Evolutionary conservation across 2,888 invertebrate genomes (phyloP), one percentile per base, ranked within the genome.

Genomic region (Prostheceraeus crozeri): DNA sequence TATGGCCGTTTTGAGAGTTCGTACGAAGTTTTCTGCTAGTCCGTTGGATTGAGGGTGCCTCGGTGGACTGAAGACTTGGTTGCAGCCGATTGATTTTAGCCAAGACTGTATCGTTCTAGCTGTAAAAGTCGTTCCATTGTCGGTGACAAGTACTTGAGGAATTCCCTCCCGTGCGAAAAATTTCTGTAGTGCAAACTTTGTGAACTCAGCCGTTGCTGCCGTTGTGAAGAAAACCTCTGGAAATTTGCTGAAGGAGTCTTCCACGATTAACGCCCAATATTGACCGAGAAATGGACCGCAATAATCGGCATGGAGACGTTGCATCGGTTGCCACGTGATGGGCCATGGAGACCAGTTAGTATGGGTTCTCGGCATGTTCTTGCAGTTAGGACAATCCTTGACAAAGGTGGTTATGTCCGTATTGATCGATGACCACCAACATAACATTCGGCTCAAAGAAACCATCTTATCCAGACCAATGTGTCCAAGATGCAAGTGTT

Each of bases 221-320:
- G 40, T 40, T 40, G 40, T 40, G 14, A 40, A 40, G n/a, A 40
- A 40, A 16, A 40, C 40, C 19, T 40, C 40, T 40, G 40, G 40
- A 14, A 14, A 40, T 40, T 40, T 40, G 40, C 14, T 16, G 19
- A 16, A 40, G 6, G 40, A 40, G 19, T 40, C 40, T 40, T 16
- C n/a, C 19, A 40, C 40, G 14, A 40, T 19, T 40, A 40, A 40
- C 14, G 40, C 40, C 40, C 40, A 40, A 40, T 40, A 40, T 19
- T 40, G n/a, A 6, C 40, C 6, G n/a, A 40, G 14, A n/a, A 40
- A 40, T 8, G 40, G 14, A 14, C 40, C 40, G 19, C n/a, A 40
- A 4, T 40, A 40, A 19, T 40, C 40, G 19, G 19, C 19, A 19
- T 40, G 40, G 14, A 40, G 14, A 16, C 40, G n/a, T 40, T 40